Evolutionary conservation across 92 coral and sea anemone genomes (phyloP), one percentile per base, ranked within the genome.

Genomic region (Bergia puertoricense): DNA sequence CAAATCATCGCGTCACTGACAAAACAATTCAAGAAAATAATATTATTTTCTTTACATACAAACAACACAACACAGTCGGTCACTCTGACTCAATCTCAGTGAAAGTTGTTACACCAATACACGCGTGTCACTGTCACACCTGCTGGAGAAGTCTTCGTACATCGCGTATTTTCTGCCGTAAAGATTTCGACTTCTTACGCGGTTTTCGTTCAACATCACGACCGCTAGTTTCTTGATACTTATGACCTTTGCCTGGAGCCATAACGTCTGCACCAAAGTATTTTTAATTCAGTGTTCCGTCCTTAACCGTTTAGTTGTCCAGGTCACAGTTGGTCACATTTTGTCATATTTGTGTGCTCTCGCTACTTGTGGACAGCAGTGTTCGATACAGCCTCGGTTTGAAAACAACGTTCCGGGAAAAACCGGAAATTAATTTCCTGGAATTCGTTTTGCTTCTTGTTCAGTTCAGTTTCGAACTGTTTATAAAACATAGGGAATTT

Each of bases 81-180:
- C 11, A 51, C 57, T 51, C 57, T 30, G 30, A 30, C 30, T 30
- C 30, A 30, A 30, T 30, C 30, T 30, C 30, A 30, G 30, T 30
- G 30, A 30, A 30, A 30, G 30, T 30, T 30, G 30, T 30, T 30
- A 30, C 30, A 30, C 30, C 30, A 30, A 30, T 30, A 30, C 30
- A 30, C 30, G 30, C 30, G 30, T 30, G 30, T 30, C 30, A 48
- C 54, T 0, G 23, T 36, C 46, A 83, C 69, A 92, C 98, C 98
- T 95, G 92, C 18, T 86, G 92, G 30, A 95, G 92, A 1, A 95
- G 92, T 41, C 96, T 90, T 66, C 91, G 92, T 6, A 92, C 96
- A 80, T 92, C 93, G 43, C 98, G 89, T 74, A 89, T 40, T 79
- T 93, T 92, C 76, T 95, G 90, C 62, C 91, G 92, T 8, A 93